phyloP scores from a whole-genome alignment of 2,113 vertebrate species.

The Calidris pugnax region DNA sequence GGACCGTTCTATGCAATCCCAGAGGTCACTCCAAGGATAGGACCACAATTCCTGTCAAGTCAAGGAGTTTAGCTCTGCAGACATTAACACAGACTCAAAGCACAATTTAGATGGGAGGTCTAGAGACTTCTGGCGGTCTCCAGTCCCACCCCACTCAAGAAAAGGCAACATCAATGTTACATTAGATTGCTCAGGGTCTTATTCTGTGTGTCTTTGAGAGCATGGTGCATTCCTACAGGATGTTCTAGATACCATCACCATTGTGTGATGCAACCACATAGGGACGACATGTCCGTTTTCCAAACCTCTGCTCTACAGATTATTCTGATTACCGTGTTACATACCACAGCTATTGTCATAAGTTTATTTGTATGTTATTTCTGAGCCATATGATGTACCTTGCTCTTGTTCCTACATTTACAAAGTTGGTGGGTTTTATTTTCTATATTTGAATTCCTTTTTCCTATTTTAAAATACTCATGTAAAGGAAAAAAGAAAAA shows the following conservation, averaged over 20 bases:
- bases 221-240: neutral
- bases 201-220: neutral
- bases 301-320: neutral
- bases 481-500: neutral
- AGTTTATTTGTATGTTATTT: neutral
- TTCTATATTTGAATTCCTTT: neutral
- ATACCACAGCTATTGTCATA: neutral
- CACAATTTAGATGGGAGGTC: neutral
- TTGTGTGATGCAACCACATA: neutral
- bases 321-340: neutral
- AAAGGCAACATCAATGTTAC: neutral
- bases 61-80: neutral
- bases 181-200: neutral
- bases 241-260: neutral
- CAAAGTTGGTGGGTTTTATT: neutral
- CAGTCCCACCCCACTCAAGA: neutral
- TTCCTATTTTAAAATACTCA: neutral
- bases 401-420: neutral
- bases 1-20: neutral
- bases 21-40: neutral
- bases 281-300: neutral
- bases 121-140: neutral
- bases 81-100: neutral
- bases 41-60: neutral
- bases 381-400: neutral